Base-by-base conservation (phyloP, 1,140 invertebrate species). In the Coboldia fuscipes region DNA sequence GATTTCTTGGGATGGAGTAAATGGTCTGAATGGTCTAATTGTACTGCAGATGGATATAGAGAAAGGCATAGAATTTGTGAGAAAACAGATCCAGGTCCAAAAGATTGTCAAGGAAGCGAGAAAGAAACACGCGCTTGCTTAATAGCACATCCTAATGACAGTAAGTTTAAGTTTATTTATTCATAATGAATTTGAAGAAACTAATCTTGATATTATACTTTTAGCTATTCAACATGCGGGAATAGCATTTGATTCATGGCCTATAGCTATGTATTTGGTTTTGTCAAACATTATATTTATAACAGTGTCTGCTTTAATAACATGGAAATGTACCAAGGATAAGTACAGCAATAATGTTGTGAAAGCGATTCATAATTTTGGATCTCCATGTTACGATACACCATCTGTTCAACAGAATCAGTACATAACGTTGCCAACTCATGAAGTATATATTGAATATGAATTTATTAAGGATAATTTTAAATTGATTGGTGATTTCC, bases 1-100 rank as follows among this genome's bases (percentile, higher is more conserved):
- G 65, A 63, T 41, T 51, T 63, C 33, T 43, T 61, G 20, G 68
- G 68, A 15, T 67, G 63, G 63, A 56, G 70, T 13, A 50, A 56
- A 1, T 83, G 79, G 79, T 66, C 68, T 2, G 54, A 54, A 19
- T 84, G 79, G 80, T 70, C 72, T 0, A 40, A 53, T 6, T 83
- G 79, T 44, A 66, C 70, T 19, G 53, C 54, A 8, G 62, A 68
- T 33, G 66, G 67, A 37, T 62, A 74, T 18, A 73, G 77, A 36
- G 57, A 72, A 9, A 52, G 75, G 2, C 66, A 68, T 35, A 57
- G 72, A 15, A 68, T 61, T 35, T 78, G 75, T 37, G 45, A 64
- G 3, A 49, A 52, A 3, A 47, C 52, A 15, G 55, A 63, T 34
- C 59, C 62, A 1, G 60, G 53, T 3, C 39, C 51, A 0, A 58